phyloP scores from a whole-genome alignment of 2,113 vertebrate genomes.

The Dipodomys spectabilis region DNA sequence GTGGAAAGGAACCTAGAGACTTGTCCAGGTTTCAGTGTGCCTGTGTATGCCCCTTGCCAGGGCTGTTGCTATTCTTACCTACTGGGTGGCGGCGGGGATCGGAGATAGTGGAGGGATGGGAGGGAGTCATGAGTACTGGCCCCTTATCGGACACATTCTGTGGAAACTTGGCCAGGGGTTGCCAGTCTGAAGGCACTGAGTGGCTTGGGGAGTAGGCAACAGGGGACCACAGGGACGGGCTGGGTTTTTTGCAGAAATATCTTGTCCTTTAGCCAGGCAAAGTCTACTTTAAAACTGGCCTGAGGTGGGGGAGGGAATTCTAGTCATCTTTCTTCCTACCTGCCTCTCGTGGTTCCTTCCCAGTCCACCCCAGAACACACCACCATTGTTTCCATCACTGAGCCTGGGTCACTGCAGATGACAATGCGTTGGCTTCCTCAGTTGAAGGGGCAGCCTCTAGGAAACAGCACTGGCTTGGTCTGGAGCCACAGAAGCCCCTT shows the following conservation, averaged over 20 bases:
- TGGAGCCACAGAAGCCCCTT: neutral
- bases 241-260: neutral
- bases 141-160: constrained; percentile 89
- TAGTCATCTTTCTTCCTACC: neutral
- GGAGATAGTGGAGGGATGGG: constrained; percentile 79
- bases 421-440: neutral
- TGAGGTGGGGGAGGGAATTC: neutral
- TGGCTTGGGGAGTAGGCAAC: neutral
- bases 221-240: constrained; percentile 15
- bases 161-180: constrained; percentile 89
- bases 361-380: neutral
- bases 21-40: neutral
- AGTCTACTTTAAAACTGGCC: neutral
- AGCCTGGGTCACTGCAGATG: neutral
- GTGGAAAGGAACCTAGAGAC: neutral
- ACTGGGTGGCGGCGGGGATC: constrained; percentile 47
- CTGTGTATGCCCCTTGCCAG: neutral
- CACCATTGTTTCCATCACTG: neutral
- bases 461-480: neutral
- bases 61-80: constrained; percentile 81
- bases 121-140: constrained; percentile 85
- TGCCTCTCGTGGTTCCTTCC: neutral
- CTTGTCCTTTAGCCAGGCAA: neutral
- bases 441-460: neutral
- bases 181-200: constrained; percentile 41